Base-by-base conservation (phyloP, 1,140 invertebrate species). In the Arion vulgaris region DNA sequence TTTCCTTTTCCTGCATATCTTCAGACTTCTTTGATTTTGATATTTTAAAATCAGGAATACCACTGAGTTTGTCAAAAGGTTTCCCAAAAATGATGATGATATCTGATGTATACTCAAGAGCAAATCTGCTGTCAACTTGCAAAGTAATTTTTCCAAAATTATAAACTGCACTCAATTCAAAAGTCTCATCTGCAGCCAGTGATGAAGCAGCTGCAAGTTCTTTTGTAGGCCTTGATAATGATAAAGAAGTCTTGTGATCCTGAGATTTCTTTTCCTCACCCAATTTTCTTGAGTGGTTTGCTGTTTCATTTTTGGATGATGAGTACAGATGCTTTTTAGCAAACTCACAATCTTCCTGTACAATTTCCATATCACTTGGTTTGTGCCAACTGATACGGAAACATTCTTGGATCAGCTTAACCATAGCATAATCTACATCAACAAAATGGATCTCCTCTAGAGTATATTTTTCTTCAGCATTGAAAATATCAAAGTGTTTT, bases 31-130 rank as follows among this genome's bases (percentile, higher is more conserved):
- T 66, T 66, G 32, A 34, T 32, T 34, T 66, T 11, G n/a, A 7
- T 39, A 45, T 72, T 19, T 32, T 51, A 49, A 75, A 75, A 49
- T 75, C 73, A 49, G 23, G 39, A 34, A 32, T 5, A 45, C 45
- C 73, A 75, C 73, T 75, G 4, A 75, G 73, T 51, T 75, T 75
- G 32, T 75, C 73, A 75, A 75, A 75, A n/a, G 73, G 45, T 34
- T 75, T 49, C 15, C 73, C 73, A 51, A 75, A 0, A 28, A 28
- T 51, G 45, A 75, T 53, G 13, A 34, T 49, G 28, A 75, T 26
- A n/a, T 41, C 38, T 72, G 71, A 26, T 39, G 15, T 13, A 41
- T 1, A 17, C 11, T 72, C 71, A 15, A 72, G 26, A 41, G 71
- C 71, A 72, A 41, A 38, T 45, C 39, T 26, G 28, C 36, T 39